These are phyloP conservation scores for Crotalus helleri DNA, from an alignment of 2,113 vertebrate genomes.

Conservation along the genomic window DNA sequence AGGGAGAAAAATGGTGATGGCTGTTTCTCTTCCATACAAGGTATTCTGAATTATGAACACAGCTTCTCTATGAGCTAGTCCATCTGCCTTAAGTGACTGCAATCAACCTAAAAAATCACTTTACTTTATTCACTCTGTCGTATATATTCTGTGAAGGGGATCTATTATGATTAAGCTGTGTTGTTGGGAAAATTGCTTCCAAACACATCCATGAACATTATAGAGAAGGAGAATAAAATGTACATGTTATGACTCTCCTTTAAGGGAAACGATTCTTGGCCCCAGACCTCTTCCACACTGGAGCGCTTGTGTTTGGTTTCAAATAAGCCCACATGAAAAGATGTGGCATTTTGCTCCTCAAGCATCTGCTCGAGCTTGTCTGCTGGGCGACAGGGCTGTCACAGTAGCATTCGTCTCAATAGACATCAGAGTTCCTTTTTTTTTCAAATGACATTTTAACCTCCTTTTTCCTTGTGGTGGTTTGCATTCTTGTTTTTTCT, in stretches of 20 bases:
- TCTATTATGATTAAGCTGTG: slow-evolving; percentile 12
- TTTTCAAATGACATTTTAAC: not conserved
- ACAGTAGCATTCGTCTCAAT: not conserved
- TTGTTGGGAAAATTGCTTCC: not conserved
- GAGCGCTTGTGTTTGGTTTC: slow-evolving; percentile 21
- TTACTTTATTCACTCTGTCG: slow-evolving; percentile 33
- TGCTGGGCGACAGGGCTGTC: not conserved
- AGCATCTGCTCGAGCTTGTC: not conserved
- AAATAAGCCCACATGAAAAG: slow-evolving; percentile 20
- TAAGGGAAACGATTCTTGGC: slow-evolving; percentile 24
- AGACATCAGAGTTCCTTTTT: not conserved
- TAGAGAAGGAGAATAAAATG: not conserved
- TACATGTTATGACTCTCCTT: slow-evolving; percentile 16
- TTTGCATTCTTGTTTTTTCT: not conserved
- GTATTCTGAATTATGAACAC: slow-evolving; percentile 35
- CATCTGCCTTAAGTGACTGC: not conserved
- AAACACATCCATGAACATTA: not conserved
- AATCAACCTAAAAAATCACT: slow-evolving; percentile 24
- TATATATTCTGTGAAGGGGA: not conserved
- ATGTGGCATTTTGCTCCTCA: not conserved
- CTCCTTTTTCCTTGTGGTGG: not conserved
- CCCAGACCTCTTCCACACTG: not conserved
- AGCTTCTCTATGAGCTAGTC: not conserved
- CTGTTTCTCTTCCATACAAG: slow-evolving; percentile 4
- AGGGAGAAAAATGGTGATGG: too few relatives aligned